Percentiles rank a stretch among this genome's conserved stretches.
These are phyloP conservation scores for Eilema depressum DNA, from an alignment of 2,888 invertebrate genomes.

Conservation along the genomic window DNA sequence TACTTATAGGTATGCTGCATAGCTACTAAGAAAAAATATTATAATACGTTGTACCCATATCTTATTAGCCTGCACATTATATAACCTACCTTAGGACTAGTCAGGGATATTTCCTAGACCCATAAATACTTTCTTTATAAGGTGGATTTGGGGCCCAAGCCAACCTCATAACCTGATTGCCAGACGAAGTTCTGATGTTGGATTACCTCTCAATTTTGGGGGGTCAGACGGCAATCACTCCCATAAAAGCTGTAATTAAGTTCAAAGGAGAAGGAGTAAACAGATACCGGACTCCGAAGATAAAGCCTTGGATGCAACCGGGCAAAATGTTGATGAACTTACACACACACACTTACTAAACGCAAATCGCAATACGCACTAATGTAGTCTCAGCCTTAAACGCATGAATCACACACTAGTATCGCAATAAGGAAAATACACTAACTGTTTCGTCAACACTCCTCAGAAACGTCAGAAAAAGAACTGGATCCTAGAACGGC, in stretches of 20 bases:
- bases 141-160: no score
- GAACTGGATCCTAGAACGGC: conserved; percentile 27
- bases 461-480: background rate
- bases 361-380: background rate
- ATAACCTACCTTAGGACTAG: background rate
- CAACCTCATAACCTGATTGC: background rate
- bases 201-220: background rate
- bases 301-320: background rate
- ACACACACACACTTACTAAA: no score
- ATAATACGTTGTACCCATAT: no score
- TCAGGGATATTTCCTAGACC: background rate
- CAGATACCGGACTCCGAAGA: background rate
- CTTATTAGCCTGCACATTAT: background rate
- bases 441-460: conserved; percentile 16
- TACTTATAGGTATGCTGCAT: no score
- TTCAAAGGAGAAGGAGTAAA: no score
- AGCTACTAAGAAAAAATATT: background rate
- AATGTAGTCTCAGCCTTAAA: background rate
- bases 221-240: no score
- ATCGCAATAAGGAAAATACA: conserved; percentile 8
- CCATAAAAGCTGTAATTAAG: background rate
- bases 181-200: background rate
- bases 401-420: background rate
- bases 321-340: no score
- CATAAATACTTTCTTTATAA: no score